A percentile compares a stretch with the other conserved stretches of the same genome.
These are phyloP conservation scores for Empidonax traillii DNA, from an alignment of 2,113 vertebrate species.

Conservation along the genomic window DNA sequence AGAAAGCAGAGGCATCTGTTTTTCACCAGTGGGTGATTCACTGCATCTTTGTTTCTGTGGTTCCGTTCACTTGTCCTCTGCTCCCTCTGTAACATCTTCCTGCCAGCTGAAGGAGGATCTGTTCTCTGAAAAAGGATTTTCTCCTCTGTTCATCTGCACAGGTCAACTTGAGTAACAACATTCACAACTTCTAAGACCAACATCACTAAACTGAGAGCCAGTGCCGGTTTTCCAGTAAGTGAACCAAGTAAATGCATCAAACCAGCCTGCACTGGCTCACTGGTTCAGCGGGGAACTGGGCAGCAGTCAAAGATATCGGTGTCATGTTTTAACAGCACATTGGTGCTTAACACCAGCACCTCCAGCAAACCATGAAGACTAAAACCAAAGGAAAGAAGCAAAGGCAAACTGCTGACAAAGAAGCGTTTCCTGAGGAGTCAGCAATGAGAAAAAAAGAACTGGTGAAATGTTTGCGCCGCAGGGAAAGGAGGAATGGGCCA, in stretches of 20 bases:
- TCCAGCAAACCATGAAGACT: constrained; percentile 83
- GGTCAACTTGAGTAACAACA: not conserved
- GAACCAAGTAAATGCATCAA: not conserved
- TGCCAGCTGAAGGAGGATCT: not conserved
- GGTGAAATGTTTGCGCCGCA: constrained; percentile 74
- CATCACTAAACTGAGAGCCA: not conserved
- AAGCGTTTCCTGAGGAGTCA: constrained; percentile 63
- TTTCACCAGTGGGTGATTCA: not conserved
- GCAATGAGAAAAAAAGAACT: constrained; percentile 78
- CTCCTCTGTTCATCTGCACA: not conserved
- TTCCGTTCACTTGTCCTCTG: not conserved
- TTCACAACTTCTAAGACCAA: not conserved
- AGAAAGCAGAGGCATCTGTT: not conserved
- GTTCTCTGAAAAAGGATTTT: not conserved
- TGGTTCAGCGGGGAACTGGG: not conserved
- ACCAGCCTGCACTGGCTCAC: not conserved
- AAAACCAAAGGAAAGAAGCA: constrained; percentile 83
- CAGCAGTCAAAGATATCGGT: not conserved
- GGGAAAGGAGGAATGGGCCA: constrained; percentile 11
- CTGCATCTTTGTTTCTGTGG: not conserved
- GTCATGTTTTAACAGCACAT: constrained; percentile 36
- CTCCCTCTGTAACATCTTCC: not conserved
- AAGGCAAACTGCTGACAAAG: constrained; percentile 69
- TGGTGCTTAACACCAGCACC: not conserved
- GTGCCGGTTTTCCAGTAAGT: not conserved